Percentiles rank a stretch among this genome's conserved stretches.
phyloP scores from a whole-genome alignment of 1,140 invertebrate genomes.

The Phymastichus coffea region DNA sequence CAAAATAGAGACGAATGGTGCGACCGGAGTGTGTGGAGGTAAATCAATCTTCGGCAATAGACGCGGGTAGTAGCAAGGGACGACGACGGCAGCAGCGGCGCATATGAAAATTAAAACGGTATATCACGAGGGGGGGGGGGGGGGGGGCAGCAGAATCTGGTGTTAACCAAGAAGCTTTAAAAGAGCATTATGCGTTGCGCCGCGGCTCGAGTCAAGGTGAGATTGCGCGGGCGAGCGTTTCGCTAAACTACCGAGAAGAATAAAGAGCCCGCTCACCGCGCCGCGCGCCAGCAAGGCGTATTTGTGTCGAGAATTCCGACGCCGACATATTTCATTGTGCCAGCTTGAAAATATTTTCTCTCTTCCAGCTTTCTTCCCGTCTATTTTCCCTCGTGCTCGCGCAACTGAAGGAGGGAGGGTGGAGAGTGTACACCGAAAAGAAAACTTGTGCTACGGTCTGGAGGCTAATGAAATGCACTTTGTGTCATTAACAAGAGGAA shows the following conservation, averaged over 20 bases:
- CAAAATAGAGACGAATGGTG: too few relatives aligned
- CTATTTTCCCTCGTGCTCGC: not conserved
- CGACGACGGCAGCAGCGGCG: constrained; percentile 7
- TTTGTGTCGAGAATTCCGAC: constrained; percentile 26
- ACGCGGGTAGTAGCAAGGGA: too few relatives aligned
- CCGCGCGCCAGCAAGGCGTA: not conserved
- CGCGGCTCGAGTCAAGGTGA: too few relatives aligned
- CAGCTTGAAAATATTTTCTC: constrained; percentile 19
- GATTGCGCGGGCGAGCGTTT: constrained; percentile 20
- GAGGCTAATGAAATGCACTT: constrained; percentile 23
- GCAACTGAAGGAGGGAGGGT: not conserved
- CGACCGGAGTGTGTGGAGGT: too few relatives aligned
- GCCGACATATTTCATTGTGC: constrained; percentile 39
- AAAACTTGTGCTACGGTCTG: not conserved
- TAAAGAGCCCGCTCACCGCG: not conserved
- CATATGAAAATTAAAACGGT: constrained; percentile 56
- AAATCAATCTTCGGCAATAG: too few relatives aligned
- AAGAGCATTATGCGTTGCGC: constrained; percentile 45
- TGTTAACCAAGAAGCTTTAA: constrained; percentile 40
- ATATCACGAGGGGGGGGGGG: constrained; percentile 50
- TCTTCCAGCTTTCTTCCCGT: not conserved
- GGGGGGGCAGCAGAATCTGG: too few relatives aligned
- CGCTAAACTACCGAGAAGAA: not conserved
- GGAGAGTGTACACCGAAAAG: not conserved
- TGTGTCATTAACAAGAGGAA: constrained; percentile 1